Evolutionary conservation across 2,797 vertebrate genomes (phyloP).

Genomic region (Sebastolobus altivelis): DNA sequence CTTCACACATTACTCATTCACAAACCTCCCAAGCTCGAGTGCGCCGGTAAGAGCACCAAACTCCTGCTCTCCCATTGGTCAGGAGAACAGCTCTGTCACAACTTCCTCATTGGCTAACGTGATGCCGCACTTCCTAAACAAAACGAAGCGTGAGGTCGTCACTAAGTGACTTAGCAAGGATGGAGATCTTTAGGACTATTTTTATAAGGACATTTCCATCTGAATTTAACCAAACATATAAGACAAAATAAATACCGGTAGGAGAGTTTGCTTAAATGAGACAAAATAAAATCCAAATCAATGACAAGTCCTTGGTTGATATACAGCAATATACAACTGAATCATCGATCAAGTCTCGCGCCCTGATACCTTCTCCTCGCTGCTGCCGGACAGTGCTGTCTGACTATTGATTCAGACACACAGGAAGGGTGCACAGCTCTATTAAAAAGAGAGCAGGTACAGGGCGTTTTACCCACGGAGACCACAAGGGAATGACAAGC

Average conservation of each 20-base stretch:
- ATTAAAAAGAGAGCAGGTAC: conserved; percentile 40
- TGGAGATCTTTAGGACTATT: neutral
- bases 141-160: neutral
- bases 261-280: neutral
- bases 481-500: conserved; percentile 25
- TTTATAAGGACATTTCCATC: neutral
- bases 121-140: conserved; percentile 4
- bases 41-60: neutral
- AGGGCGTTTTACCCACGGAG: conserved; percentile 33
- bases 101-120: neutral
- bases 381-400: conserved; percentile 28
- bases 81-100: conserved; percentile 19
- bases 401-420: conserved; percentile 54
- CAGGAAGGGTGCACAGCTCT: conserved; percentile 46
- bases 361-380: conserved; percentile 3
- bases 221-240: neutral
- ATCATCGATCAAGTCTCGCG: conserved; percentile 31
- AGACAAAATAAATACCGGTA: neutral
- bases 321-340: conserved; percentile 21
- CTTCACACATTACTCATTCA: neutral
- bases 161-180: neutral
- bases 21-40: neutral
- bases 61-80: neutral
- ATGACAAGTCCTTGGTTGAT: neutral
- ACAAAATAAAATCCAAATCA: neutral